phyloP scores from a whole-genome alignment of 2,888 invertebrate genomes.

The Eupithecia tripunctaria region DNA sequence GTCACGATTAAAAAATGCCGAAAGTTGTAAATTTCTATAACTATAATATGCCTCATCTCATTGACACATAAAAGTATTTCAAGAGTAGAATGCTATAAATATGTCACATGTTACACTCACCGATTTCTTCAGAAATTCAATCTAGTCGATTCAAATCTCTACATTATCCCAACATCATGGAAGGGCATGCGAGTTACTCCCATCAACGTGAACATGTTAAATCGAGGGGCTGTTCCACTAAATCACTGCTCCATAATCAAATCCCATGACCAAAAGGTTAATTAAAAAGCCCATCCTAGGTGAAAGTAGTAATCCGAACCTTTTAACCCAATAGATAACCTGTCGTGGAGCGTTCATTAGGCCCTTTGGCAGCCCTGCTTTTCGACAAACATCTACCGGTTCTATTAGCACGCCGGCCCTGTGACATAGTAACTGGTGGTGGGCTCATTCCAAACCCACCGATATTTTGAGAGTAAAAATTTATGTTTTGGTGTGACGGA shows the following conservation, averaged over 20 bases:
- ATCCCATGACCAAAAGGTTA: conserved; percentile 23
- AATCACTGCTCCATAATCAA: conserved; percentile 11
- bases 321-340: conserved; percentile 40
- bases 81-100: not conserved
- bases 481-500: not conserved
- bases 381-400: conserved; percentile 38
- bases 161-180: not conserved
- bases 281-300: conserved; percentile 30
- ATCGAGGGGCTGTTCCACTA: conserved; percentile 8
- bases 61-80: not conserved
- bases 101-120: not conserved
- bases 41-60: not conserved
- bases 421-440: conserved; percentile 34
- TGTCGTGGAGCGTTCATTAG: conserved; percentile 27
- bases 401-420: conserved; percentile 42
- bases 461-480: not conserved
- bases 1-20: not conserved
- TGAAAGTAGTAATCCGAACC: conserved; percentile 32
- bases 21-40: not conserved
- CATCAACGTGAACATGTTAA: not conserved
- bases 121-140: not conserved
- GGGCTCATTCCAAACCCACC: not conserved
- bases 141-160: not conserved
- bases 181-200: not conserved
- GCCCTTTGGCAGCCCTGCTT: conserved; percentile 29